Evolutionary conservation across 2,888 invertebrate genomes (phyloP).

Genomic region (Tetranychus piercei): DNA sequence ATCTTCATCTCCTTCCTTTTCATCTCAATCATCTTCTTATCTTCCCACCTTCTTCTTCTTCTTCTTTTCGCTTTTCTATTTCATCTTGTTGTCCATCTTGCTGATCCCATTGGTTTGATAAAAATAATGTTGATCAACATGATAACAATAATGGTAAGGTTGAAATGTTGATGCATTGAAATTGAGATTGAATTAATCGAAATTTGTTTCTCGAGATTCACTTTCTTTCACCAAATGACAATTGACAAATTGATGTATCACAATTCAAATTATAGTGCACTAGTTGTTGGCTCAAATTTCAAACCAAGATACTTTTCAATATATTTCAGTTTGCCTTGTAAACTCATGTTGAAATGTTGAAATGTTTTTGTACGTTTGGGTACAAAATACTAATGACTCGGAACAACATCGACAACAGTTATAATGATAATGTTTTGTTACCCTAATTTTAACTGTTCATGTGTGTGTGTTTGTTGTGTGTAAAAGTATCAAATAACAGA

Average conservation of each 20-base stretch:
- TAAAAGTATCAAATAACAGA: too few species aligned
- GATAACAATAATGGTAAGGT: too few species aligned
- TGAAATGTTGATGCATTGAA: too few species aligned
- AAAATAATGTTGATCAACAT: background rate
- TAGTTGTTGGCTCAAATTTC: background rate
- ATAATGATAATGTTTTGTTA: too few species aligned
- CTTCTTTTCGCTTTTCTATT: background rate
- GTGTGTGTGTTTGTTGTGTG: too few species aligned
- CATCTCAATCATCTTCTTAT: background rate
- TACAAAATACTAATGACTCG: background rate
- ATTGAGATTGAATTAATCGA: too few species aligned
- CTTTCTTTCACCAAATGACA: background rate
- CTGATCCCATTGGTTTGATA: background rate
- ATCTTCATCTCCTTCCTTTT: background rate
- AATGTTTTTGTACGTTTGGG: background rate
- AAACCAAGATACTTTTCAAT: background rate
- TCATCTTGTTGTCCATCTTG: background rate
- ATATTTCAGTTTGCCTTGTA: background rate
- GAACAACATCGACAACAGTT: background rate
- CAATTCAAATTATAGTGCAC: background rate
- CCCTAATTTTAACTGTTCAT: too few species aligned
- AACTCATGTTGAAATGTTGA: background rate
- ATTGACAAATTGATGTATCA: conserved; percentile 1
- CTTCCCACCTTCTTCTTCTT: background rate
- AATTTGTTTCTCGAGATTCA: background rate